Base-by-base conservation (phyloP, 2,797 vertebrate genomes). In the Aphelocoma californica region DNA sequence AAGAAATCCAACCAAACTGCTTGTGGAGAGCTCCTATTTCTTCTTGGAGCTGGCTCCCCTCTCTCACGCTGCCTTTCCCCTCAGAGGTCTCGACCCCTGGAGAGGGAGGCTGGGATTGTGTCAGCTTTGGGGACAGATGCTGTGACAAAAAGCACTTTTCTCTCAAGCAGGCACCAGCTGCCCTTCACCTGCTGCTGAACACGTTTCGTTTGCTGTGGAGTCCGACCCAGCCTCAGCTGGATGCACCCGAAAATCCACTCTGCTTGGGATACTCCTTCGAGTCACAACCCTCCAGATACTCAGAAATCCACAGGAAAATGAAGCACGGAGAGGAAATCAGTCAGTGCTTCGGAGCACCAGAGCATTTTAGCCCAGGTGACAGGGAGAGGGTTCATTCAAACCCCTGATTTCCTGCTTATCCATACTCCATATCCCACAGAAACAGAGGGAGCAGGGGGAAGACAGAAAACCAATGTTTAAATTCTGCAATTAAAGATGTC, bases 121-220 rank as follows among this genome's bases (percentile, higher is more conserved):
- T 9, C 61, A 21, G 32, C 31, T 57, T 14, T 12, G 74, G 74
- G 70, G 38, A 17, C 32, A 42, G 91, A 42, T 62, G 85, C 21
- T 78, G 53, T n/a, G 7, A 57, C 81, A 84, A 84, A 87, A 57
- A 26, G 26, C 61, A 7, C 14, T 93, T 84, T 58, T 91, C 86
- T 71, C 14, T 14, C 85, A 14, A 64, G 54, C 73, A 29, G 81
- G 54, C 69, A 28, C 69, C 83, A 84, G 91, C 88, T 84, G 88
- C 51, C 3, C 44, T 31, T 83, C 65, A 11, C 50, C 87, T 65
- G 47, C 90, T 69, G 81, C 73, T 13, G 85, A 40, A 14, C 48
- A 3, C 6, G 0, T 72, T 54, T 12, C 3, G 7, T 47, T 28
- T n/a, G 38, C 66, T 73, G 2, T 23, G 65, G 21, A 61, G 36